Percentiles rank a stretch among this genome's conserved stretches.
Conservation (phyloP, 1,140 invertebrate species). For the Harlomillsia oculata region DNA sequence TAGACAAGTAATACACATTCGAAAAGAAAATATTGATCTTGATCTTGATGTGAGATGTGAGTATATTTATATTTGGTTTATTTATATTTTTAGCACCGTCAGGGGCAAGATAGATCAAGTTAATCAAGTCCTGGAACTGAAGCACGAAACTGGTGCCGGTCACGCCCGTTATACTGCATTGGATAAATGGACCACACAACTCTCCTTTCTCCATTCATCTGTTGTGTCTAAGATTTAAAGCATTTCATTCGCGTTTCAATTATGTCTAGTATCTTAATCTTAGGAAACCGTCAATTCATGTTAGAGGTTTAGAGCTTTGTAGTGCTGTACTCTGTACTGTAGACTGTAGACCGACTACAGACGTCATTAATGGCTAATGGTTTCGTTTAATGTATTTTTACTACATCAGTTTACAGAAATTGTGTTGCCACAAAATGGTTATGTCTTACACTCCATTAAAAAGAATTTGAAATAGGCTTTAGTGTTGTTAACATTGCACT, state of each 20-base stretch:
- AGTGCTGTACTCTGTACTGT: too few species aligned
- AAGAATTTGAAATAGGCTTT: too few species aligned
- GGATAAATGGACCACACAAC: constrained; percentile 91
- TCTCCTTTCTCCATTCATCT: constrained; percentile 75
- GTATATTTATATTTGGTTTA: background rate
- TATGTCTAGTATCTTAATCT: background rate
- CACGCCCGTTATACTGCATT: constrained; percentile 75
- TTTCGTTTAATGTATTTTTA: too few species aligned
- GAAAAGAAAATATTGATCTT: constrained; percentile 4
- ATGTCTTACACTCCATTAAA: too few species aligned
- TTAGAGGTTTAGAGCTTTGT: too few species aligned
- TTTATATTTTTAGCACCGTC: constrained; percentile 64
- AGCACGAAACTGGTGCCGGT: constrained; percentile 61
- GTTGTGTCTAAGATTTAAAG: constrained; percentile 51
- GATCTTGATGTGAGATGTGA: background rate
- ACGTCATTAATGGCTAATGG: too few species aligned
- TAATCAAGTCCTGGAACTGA: constrained; percentile 85
- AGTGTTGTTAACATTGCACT: too few species aligned
- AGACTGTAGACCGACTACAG: too few species aligned
- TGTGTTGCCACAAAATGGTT: too few species aligned
- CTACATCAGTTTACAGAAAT: too few species aligned
- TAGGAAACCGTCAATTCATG: too few species aligned
- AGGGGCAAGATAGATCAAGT: constrained; percentile 93
- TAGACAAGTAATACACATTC: constrained; percentile 68
- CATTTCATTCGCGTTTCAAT: background rate